Base-by-base conservation (phyloP, 2,888 invertebrate genomes). In the Ochropacha duplaris region DNA sequence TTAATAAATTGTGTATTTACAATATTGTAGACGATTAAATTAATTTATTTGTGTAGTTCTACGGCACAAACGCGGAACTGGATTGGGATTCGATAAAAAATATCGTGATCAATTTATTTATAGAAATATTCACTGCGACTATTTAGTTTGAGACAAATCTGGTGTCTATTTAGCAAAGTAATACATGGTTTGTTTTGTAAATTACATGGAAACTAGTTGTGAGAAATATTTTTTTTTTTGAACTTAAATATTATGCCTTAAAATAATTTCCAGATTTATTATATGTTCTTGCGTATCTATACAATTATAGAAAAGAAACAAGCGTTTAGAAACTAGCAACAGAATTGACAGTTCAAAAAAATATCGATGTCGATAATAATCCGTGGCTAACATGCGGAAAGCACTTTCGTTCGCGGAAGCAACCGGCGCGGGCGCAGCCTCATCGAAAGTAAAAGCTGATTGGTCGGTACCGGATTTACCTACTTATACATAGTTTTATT, bases 381-480 rank as follows among this genome's bases (percentile, higher is more conserved):
- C 44, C 44, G 44, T 44, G 44, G 19, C 44, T 44, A 44, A 44
- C 16, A 60, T 61, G 57, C 64, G 60, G 76, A 74, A 80, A 81
- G 76, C 81, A 88, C 90, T 90, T 91, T 90, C 88, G 69, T 84
- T 89, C 79, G 80, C 89, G 90, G 92, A 92, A 91, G 88, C 72
- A 57, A 39, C 50, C 67, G 58, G 57, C 77, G 74, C 75, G 59
- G 65, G 73, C 82, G 76, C 80, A 77, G 74, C 74, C 66, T 72
- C 74, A 69, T 74, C 66, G 90, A 91, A 91, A 92, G 92, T 92
- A 90, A 90, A 90, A 92, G 90, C 88, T 73, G 86, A 84, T 84
- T 68, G 79, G 76, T 73, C 65, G 69, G 79, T 84, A 81, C 81
- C 82, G 84, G 83, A 81, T 57, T 55, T 55, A 54, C 54, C 57